Base-by-base conservation (phyloP, 2,797 vertebrate species). In the Gymnodraco acuticeps region DNA sequence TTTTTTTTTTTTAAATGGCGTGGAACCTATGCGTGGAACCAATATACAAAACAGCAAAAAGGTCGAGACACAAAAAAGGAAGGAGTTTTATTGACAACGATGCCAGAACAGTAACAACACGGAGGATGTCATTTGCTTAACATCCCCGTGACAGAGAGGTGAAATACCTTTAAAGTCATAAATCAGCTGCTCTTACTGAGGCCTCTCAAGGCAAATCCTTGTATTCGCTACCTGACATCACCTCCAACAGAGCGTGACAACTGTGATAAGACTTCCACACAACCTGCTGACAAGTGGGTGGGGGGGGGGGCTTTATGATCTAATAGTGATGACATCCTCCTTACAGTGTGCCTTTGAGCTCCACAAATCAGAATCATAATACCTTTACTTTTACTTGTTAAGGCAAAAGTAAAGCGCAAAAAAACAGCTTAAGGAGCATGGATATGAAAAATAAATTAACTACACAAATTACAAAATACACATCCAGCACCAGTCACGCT, bases 161-260 rank as follows among this genome's bases (percentile, higher is more conserved):
- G 33, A 38, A 38, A 38, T 38, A 38, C 33, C 33, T 38, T 33
- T 9, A 6, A 81, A 83, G 56, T 2, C 8, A 31, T 27, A 16
- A 65, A 59, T 69, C 61, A 63, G 69, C 53, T 65, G 75, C 51
- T 73, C 70, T 31, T 38, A 9, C 33, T 16, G 33, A 27, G 65
- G 65, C 63, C 61, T 78, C 48, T 64, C n/a, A 48, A 6, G 19
- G n/a, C 20, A 43, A 43, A 62, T 77, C 20, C 41, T 27, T 54
- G 53, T 15, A 31, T 10, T 27, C 8, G 47, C 17, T 74, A 74
- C 67, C 81, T 84, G 75, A 82, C 84, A 87, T 83, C 81, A 85
- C 77, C 68, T 81, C 59, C 53, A 81, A 59, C 58, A 64, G 31
- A 80, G 66, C 64, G 45, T 82, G 82, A 86, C 73, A 31, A 11